Evolutionary conservation across 2,797 vertebrate genomes (phyloP).

Genomic region (Cuniculus paca): DNA sequence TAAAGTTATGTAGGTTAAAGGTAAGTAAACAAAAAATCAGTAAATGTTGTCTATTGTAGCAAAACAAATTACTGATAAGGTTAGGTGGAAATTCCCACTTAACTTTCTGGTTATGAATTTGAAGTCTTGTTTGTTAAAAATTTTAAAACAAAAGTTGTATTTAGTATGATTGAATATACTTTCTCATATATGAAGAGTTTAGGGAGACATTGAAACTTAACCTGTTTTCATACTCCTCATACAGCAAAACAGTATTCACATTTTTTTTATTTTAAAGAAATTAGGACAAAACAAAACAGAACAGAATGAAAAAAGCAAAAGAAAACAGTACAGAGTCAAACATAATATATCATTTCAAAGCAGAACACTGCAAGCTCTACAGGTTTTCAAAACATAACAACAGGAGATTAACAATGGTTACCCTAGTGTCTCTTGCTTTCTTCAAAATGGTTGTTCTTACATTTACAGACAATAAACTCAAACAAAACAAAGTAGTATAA

Average conservation of each 20-base stretch:
- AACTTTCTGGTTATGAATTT: neutral
- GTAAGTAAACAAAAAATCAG: neutral
- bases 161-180: neutral
- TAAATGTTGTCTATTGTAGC: neutral
- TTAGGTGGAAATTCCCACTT: neutral
- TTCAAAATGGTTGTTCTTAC: too few species aligned
- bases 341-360: too few species aligned
- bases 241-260: neutral
- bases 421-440: too few species aligned
- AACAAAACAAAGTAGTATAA: too few species aligned
- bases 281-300: too few species aligned
- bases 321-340: too few species aligned
- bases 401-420: too few species aligned
- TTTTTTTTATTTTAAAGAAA: too few species aligned
- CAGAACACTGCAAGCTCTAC: too few species aligned
- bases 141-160: neutral
- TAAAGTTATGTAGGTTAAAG: neutral
- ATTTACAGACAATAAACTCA: too few species aligned
- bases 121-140: neutral
- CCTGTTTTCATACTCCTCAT: neutral
- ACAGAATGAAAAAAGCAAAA: too few species aligned
- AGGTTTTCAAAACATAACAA: too few species aligned
- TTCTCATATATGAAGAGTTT: neutral
- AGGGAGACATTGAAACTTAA: neutral
- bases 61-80: neutral